Conservation (phyloP, 2,888 invertebrate species). For the Mimas tiliae region DNA sequence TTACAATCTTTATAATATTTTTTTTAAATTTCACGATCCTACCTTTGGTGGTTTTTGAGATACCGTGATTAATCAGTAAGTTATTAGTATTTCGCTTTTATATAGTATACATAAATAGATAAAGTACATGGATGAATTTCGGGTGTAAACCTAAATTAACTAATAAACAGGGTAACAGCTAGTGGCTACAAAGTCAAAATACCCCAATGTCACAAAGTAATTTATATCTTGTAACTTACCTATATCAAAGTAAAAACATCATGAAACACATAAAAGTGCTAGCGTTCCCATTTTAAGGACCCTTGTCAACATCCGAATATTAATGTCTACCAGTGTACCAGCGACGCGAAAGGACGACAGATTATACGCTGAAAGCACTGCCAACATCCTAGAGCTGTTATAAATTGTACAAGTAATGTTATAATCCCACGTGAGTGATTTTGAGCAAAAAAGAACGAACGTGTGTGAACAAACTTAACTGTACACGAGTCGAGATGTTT, state of each 20-base stretch:
- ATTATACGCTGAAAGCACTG: slow-evolving; percentile 31
- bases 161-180: too few species aligned
- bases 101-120: too few species aligned
- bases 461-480: neutral
- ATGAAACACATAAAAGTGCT: slow-evolving; percentile 13
- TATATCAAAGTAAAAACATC: slow-evolving; percentile 7
- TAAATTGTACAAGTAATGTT: slow-evolving; percentile 38
- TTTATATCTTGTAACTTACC: neutral
- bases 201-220: neutral
- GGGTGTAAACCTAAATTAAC: too few species aligned
- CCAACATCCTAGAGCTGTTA: slow-evolving; percentile 41
- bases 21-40: too few species aligned
- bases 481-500: neutral
- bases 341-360: slow-evolving; percentile 28
- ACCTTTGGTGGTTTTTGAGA: too few species aligned
- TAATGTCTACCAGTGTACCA: slow-evolving; percentile 14
- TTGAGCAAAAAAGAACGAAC: neutral
- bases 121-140: too few species aligned
- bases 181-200: too few species aligned
- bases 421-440: slow-evolving; percentile 12
- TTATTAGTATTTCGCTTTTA: too few species aligned
- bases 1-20: too few species aligned
- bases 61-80: too few species aligned
- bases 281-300: slow-evolving; percentile 25
- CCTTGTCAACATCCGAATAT: slow-evolving; percentile 25